Conservation (phyloP, 2,888 invertebrate species). For the Ectemnius lituratus region DNA sequence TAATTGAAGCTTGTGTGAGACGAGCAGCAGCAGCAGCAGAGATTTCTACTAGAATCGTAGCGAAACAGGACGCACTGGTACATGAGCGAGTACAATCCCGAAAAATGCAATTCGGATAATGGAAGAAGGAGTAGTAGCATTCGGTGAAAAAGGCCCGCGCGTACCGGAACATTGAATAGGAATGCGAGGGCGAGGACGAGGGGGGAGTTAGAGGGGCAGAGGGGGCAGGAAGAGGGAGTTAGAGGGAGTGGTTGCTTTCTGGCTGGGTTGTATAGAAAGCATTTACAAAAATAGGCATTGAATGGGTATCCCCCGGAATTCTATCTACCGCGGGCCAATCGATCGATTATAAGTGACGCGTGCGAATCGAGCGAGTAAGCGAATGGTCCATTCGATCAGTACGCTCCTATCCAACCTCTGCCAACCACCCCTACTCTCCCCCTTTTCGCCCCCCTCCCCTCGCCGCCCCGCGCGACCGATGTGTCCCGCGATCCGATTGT, state of each 20-base stretch:
- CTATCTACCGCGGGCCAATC: neutral
- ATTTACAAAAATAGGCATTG: neutral
- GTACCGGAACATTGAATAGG: too few relatives aligned
- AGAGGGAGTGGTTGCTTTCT: neutral
- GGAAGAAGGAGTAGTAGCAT: too few relatives aligned
- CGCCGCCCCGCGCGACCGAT: too few relatives aligned
- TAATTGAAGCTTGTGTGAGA: too few relatives aligned
- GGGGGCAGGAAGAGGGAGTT: neutral
- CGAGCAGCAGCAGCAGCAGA: too few relatives aligned
- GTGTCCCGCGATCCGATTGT: constrained; percentile 37
- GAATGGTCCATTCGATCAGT: constrained; percentile 25
- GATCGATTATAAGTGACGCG: constrained; percentile 2
- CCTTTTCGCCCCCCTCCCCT: constrained; percentile 1
- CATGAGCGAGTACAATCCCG: too few relatives aligned
- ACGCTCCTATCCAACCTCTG: too few relatives aligned
- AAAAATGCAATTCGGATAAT: too few relatives aligned
- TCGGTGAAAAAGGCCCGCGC: too few relatives aligned
- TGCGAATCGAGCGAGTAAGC: neutral
- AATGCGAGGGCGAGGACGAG: neutral
- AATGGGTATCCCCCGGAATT: neutral
- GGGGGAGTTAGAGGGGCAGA: neutral
- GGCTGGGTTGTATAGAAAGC: neutral
- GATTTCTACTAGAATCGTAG: too few relatives aligned
- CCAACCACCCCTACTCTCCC: too few relatives aligned
- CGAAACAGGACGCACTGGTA: too few relatives aligned